Percentiles rank a stretch among this genome's conserved stretches.
Conservation (phyloP, 2,113 vertebrate genomes). For the Uropsilus gracilis region DNA sequence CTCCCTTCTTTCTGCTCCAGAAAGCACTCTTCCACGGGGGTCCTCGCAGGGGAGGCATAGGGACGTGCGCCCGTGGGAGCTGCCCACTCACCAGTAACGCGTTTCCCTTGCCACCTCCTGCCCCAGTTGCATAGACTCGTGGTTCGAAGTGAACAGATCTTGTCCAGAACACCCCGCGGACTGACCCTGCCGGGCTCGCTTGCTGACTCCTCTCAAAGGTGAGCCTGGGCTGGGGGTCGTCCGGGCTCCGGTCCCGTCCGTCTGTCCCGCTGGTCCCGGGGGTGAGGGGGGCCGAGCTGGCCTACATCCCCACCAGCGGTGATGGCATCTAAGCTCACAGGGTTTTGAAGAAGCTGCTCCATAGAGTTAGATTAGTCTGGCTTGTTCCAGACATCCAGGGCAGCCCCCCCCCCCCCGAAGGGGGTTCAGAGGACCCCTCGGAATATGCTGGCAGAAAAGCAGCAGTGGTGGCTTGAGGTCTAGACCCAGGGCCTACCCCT, state of each 20-base stretch:
- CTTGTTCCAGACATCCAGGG: accelerated
- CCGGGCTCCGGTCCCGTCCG: neutral
- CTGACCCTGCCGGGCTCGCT: slow-evolving; percentile 88
- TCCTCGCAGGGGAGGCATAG: neutral
- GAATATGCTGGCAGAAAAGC: neutral
- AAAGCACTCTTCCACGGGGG: neutral
- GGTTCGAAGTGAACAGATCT: slow-evolving; percentile 99
- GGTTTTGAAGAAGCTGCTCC: neutral
- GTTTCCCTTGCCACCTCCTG: neutral
- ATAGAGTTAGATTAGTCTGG: neutral
- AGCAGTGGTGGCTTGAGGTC: neutral
- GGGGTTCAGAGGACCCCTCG: neutral
- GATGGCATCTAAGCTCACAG: too few relatives aligned
- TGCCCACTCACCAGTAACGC: accelerated
- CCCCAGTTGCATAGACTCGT: slow-evolving; percentile 98
- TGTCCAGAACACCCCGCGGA: slow-evolving; percentile 99
- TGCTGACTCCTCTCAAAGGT: slow-evolving; percentile 88
- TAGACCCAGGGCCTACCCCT: neutral
- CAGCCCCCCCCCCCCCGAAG: neutral
- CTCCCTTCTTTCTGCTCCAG: neutral
- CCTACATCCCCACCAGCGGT: neutral
- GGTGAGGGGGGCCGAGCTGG: neutral
- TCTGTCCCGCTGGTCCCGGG: neutral
- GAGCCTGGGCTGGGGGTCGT: slow-evolving; percentile 19
- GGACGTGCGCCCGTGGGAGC: neutral